Percentiles rank a stretch among this genome's conserved stretches.
Evolutionary conservation across 2,113 vertebrate species (phyloP).

Genomic region (Dasyornis broadbenti): DNA sequence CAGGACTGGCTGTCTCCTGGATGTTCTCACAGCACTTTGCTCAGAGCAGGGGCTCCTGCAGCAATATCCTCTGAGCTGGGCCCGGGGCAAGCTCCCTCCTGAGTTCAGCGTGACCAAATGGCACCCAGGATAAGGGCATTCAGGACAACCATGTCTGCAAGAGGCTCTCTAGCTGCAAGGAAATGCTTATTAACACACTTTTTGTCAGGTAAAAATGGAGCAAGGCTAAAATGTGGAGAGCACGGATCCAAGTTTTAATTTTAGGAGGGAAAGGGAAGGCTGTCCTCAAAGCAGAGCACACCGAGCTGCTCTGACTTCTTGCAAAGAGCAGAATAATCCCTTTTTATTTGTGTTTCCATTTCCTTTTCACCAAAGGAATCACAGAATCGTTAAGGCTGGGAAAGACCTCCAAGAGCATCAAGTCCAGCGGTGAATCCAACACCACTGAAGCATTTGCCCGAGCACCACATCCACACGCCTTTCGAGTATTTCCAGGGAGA

Average conservation of each 20-base stretch:
- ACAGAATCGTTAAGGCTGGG: neutral
- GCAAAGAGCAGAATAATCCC: neutral
- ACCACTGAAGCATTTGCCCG: neutral
- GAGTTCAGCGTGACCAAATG: neutral
- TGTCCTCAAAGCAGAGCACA: neutral
- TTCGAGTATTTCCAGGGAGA: neutral
- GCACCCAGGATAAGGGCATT: neutral
- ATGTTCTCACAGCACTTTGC: neutral
- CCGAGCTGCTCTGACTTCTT: neutral
- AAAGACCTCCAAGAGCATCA: neutral
- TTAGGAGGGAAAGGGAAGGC: neutral
- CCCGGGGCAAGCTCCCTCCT: neutral
- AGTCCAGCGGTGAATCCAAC: neutral
- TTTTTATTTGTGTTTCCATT: neutral
- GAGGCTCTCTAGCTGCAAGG: neutral
- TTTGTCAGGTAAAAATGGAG: neutral
- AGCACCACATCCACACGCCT: fast-evolving
- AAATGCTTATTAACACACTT: neutral
- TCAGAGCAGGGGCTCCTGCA: neutral
- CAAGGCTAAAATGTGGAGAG: neutral
- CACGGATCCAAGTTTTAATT: neutral
- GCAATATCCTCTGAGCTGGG: neutral
- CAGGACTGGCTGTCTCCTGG: neutral
- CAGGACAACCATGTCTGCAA: constrained; percentile 18
- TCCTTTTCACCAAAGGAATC: neutral